These are phyloP conservation scores for Idaea straminata DNA, from an alignment of 2,888 invertebrate genomes.

Conservation along the genomic window DNA sequence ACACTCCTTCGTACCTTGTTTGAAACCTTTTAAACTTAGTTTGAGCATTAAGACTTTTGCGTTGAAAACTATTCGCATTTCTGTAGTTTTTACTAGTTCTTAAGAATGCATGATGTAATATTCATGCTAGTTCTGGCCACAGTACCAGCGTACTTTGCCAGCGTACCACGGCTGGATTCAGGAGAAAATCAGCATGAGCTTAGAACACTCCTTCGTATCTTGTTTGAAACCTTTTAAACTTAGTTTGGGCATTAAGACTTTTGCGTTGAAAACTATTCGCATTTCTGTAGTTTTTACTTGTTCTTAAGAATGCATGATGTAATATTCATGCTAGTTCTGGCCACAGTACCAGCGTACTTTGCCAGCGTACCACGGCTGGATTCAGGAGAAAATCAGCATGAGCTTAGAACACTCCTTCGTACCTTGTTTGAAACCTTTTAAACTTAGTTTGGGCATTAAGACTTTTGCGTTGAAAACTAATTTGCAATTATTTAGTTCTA, in stretches of 20 bases:
- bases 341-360: too few species aligned
- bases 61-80: too few species aligned
- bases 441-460: conserved; percentile 36
- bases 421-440: conserved; percentile 72
- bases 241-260: conserved; percentile 2
- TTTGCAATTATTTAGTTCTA: too few species aligned
- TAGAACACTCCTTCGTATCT: conserved; percentile 80
- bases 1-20: too few species aligned
- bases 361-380: conserved; percentile 77
- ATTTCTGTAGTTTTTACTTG: too few species aligned
- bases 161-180: conserved; percentile 76
- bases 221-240: conserved; percentile 72
- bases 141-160: too few species aligned
- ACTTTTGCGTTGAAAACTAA: conserved; percentile 3
- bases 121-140: conserved; percentile 49
- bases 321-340: conserved; percentile 40
- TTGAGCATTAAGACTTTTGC: too few species aligned
- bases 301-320: too few species aligned
- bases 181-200: conserved; percentile 75
- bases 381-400: conserved; percentile 76
- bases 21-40: too few species aligned
- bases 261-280: background rate
- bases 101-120: too few species aligned
- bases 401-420: conserved; percentile 79
- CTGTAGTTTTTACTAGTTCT: too few species aligned